Base-by-base conservation (phyloP, 1,140 invertebrate species). In the Pseudoatta argentina region DNA sequence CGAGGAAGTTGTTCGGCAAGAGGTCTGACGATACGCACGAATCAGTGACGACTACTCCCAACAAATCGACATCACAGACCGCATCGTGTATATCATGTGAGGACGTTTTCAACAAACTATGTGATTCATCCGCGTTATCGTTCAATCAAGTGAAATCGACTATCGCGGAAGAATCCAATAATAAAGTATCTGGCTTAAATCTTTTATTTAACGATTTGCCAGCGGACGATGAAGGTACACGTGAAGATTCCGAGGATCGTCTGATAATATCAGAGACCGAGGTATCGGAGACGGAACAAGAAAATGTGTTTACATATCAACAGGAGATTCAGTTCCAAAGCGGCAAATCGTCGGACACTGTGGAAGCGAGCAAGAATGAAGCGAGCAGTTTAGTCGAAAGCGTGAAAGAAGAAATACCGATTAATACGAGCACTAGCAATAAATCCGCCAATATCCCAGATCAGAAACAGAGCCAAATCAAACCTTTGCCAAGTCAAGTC, bases 261-360 rank as follows among this genome's bases (percentile, higher is more conserved):
- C 91, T 96, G 44, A 94, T 96, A 78, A 95, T 96, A 83, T 96
- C 96, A 1, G 96, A 96, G 85, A 95, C 96, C 53, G 96, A 96
- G 73, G 95, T 96, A 79, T 95, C 96, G 2, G 96, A 97, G 91
- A 89, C 88, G 1, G 96, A 96, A 87, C 95, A 95, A 18, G 93
- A 94, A 4, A 93, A 91, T 71, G 88, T 96, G 6, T 97, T 97
- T 89, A 16, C 96, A 2, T 93, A 96, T 86, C 95, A 96, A 34
- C 96, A 96, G 82, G 96, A 97, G 72, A 95, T 96, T 0, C 69
- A 24, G 14, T 95, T 96, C 48, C 95, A 96, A n/a, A 51, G 66
- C 7, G 90, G 57, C 39, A 92, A 91, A n/a, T 59, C 59, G 34
- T 44, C 72, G 6, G 89, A 91, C 18, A 85, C 77, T 6, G 75